Evolutionary conservation across 2,888 invertebrate genomes (phyloP).

Genomic region (Oligia fasciuncula): DNA sequence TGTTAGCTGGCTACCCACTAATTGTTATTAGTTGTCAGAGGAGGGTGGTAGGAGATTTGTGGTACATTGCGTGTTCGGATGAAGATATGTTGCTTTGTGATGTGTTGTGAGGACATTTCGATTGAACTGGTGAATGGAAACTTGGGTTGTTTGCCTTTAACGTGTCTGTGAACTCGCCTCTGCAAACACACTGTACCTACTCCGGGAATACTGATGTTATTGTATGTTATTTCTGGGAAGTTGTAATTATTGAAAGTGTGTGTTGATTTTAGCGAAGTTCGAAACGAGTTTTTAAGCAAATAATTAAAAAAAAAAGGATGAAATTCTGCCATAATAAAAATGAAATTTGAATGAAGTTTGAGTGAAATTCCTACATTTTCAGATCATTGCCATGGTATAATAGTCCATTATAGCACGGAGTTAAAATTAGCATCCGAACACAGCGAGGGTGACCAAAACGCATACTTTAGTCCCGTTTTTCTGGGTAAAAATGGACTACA

Average conservation of each 20-base stretch:
- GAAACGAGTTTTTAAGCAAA: no score
- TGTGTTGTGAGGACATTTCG: no score
- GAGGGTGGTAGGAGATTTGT: constrained; percentile 17
- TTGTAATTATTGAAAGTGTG: neutral
- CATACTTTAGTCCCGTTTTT: no score
- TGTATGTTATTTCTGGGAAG: neutral
- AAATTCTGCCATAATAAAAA: neutral
- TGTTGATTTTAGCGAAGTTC: no score
- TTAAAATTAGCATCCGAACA: no score
- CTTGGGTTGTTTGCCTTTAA: neutral
- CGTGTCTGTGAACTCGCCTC: neutral
- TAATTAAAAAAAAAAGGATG: no score
- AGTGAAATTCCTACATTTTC: neutral
- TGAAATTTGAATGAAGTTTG: no score
- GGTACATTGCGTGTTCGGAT: constrained; percentile 4
- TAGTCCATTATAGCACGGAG: no score
- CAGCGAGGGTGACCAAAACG: no score
- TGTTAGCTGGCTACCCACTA: neutral
- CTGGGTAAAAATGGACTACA: no score
- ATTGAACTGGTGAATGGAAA: neutral
- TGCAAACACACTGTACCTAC: neutral
- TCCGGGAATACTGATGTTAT: neutral
- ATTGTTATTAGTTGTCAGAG: constrained; percentile 30
- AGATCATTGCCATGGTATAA: no score
- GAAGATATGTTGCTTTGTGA: constrained; percentile 1